A percentile compares a stretch with the other conserved stretches of the same genome.
Conservation (phyloP, 2,888 invertebrate genomes). For the Mythimna loreyi region DNA sequence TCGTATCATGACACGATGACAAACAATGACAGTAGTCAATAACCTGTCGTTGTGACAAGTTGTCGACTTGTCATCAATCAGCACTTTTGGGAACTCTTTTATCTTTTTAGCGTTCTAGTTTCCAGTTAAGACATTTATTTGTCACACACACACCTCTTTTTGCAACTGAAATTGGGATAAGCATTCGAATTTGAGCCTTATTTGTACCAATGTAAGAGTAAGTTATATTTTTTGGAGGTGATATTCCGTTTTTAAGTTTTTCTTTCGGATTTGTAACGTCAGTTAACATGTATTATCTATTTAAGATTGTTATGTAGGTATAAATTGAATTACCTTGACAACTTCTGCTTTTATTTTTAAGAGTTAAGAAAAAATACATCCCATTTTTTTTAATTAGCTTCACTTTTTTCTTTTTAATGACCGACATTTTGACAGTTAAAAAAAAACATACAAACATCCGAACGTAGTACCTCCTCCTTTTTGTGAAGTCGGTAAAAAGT, state of each 20-base stretch:
- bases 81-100: conserved; percentile 77
- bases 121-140: conserved; percentile 56
- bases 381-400: no score
- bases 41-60: conserved; percentile 72
- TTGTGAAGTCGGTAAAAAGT: no score
- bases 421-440: no score
- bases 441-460: no score
- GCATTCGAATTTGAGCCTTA: conserved; percentile 34
- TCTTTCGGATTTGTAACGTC: conserved; percentile 47
- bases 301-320: conserved; percentile 27
- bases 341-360: conserved; percentile 4
- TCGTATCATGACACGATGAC: conserved; percentile 31
- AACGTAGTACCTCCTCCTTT: no score
- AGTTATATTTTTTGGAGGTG: neutral
- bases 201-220: neutral
- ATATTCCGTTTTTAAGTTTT: neutral
- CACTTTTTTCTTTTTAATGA: no score
- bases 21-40: conserved; percentile 69
- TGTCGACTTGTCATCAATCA: conserved; percentile 68
- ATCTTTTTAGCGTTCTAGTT: conserved; percentile 82
- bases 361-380: neutral
- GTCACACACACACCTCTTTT: conserved; percentile 16
- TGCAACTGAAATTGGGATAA: neutral
- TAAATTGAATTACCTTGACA: conserved; percentile 13
- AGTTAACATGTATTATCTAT: conserved; percentile 44